phyloP scores from a whole-genome alignment of 2,797 vertebrate species.

The Sus cebifrons region DNA sequence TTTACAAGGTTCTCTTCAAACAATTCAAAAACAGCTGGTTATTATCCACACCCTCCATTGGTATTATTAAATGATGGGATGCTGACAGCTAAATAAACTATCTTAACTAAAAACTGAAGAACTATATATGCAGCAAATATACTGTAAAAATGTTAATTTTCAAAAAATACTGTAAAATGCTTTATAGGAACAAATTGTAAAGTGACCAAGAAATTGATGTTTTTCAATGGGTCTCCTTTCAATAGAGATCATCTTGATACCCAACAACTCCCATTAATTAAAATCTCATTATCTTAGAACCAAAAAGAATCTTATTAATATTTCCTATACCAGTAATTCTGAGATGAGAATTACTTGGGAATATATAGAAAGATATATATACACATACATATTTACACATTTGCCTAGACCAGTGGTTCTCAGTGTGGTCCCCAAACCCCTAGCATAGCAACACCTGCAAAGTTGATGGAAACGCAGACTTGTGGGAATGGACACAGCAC shows the following conservation, averaged over 20 bases:
- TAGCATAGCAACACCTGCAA: neutral
- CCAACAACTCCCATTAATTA: constrained; percentile 42
- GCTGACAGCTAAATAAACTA: constrained; percentile 74
- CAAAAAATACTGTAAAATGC: constrained; percentile 61
- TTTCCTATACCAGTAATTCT: constrained; percentile 54
- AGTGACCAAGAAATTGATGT: constrained; percentile 65
- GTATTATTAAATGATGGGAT: constrained; percentile 90
- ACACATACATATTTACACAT: neutral
- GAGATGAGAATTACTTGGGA: neutral
- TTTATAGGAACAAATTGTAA: constrained; percentile 75
- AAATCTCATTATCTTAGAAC: constrained; percentile 39
- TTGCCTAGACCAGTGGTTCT: neutral
- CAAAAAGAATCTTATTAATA: constrained; percentile 56
- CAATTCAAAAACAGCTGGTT: constrained; percentile 94
- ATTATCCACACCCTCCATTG: constrained; percentile 94
- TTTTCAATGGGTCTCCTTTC: constrained; percentile 66
- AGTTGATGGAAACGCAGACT: neutral
- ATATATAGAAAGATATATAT: neutral
- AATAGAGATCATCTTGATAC: constrained; percentile 52
- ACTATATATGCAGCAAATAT: constrained; percentile 36
- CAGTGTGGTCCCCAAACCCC: neutral
- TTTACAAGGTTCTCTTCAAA: constrained; percentile 95
- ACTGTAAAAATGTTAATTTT: constrained; percentile 66
- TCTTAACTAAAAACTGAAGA: constrained; percentile 68
- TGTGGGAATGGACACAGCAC: neutral